A percentile compares a stretch with the other conserved stretches of the same genome.
These are phyloP conservation scores for Trichonephila clavata DNA, from an alignment of 1,140 invertebrate genomes.

Conservation along the genomic window DNA sequence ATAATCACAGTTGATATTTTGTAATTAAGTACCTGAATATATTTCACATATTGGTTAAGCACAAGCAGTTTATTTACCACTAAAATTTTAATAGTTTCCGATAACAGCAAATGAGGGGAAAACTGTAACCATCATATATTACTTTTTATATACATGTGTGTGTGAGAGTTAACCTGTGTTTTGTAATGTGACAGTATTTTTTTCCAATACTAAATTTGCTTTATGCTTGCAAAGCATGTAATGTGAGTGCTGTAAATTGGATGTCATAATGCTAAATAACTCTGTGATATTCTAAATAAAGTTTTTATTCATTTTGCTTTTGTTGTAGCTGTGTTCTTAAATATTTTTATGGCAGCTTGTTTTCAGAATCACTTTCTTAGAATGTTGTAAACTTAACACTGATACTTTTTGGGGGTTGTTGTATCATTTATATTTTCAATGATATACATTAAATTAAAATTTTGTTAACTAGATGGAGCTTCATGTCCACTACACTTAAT, in stretches of 20 bases:
- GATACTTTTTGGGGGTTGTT: no score
- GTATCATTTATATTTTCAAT: no score
- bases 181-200: conserved; percentile 28
- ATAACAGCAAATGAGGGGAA: no score
- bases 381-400: no score
- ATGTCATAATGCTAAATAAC: conserved; percentile 52
- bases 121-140: no score
- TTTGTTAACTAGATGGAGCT: no score
- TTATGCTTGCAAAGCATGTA: conserved; percentile 33
- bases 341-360: no score
- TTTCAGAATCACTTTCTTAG: no score
- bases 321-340: background rate
- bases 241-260: conserved; percentile 41
- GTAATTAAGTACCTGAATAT: background rate
- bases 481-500: no score
- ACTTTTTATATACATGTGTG: background rate
- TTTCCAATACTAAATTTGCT: conserved; percentile 7
- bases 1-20: background rate
- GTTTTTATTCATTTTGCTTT: conserved; percentile 55
- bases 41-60: background rate
- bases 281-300: conserved; percentile 63
- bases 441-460: no score
- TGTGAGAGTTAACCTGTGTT: background rate
- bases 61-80: background rate
- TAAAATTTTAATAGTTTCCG: no score